These are phyloP conservation scores for Campoplex nolae DNA, from an alignment of 2,888 invertebrate genomes.

Conservation along the genomic window DNA sequence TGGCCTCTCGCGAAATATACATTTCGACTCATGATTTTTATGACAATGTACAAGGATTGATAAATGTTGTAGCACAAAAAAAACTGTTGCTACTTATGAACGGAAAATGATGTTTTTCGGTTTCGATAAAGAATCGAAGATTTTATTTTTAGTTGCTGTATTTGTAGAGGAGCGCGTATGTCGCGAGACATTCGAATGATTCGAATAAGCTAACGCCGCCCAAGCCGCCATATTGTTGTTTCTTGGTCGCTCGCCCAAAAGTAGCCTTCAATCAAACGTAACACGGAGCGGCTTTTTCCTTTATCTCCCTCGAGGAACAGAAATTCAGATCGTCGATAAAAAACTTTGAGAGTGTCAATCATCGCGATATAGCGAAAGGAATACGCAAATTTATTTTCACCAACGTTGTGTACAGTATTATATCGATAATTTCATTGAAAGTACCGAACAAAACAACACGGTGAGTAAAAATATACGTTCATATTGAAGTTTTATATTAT, in stretches of 20 bases:
- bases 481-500: background rate
- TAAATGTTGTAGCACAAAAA: background rate
- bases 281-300: slow-evolving; percentile 65
- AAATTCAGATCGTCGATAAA: slow-evolving; percentile 31
- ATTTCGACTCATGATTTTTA: slow-evolving; percentile 1
- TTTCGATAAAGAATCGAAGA: background rate
- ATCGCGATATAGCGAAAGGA: slow-evolving; percentile 4
- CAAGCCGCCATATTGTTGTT: slow-evolving; percentile 67
- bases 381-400: slow-evolving; percentile 12
- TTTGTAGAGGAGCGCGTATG: background rate
- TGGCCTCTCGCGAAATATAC: background rate
- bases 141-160: background rate
- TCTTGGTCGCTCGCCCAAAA: slow-evolving; percentile 47
- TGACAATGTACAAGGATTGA: background rate
- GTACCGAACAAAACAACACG: slow-evolving; percentile 24
- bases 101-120: background rate
- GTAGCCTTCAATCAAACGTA: slow-evolving; percentile 48
- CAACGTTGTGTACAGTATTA: background rate
- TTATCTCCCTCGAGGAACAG: slow-evolving; percentile 35
- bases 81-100: background rate
- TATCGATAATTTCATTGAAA: background rate
- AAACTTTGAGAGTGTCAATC: slow-evolving; percentile 15
- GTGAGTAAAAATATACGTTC: slow-evolving; percentile 20
- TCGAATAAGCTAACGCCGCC: slow-evolving; percentile 14
- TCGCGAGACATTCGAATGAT: slow-evolving; percentile 3